These are phyloP conservation scores for Pseudopipra pipra DNA, from an alignment of 2,113 vertebrate species.

Conservation along the genomic window DNA sequence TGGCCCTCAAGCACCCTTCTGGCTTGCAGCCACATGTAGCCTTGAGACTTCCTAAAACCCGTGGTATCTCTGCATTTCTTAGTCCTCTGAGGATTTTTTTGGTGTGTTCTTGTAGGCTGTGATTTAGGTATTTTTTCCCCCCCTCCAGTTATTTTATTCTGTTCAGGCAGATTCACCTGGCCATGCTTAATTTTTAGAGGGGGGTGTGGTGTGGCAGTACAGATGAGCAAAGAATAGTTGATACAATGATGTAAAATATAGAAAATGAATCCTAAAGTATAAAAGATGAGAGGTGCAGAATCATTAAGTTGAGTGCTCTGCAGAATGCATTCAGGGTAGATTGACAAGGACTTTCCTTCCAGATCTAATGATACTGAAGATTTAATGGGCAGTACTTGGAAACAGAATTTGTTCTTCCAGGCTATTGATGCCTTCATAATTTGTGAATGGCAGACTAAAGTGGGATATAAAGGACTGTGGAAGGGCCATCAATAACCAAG, in stretches of 20 bases:
- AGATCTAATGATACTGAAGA: neutral
- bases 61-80: neutral
- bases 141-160: neutral
- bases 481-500: conserved; percentile 17
- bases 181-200: neutral
- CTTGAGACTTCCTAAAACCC: neutral
- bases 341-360: conserved; percentile 5
- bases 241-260: neutral
- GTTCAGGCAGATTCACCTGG: neutral
- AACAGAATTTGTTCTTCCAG: conserved; percentile 5
- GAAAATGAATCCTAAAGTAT: neutral
- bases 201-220: neutral
- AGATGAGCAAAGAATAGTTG: neutral
- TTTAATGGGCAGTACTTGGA: conserved; percentile 30
- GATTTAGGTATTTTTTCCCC: neutral
- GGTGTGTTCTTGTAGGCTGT: neutral
- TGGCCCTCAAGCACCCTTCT: neutral
- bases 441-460: conserved; percentile 36
- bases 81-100: neutral
- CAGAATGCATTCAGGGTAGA: neutral
- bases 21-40: neutral
- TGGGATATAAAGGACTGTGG: neutral
- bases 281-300: neutral
- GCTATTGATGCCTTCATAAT: conserved; percentile 9
- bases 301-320: neutral